These are phyloP conservation scores for Phataginus tetradactyla DNA, from an alignment of 2,797 vertebrate species.

Conservation along the genomic window DNA sequence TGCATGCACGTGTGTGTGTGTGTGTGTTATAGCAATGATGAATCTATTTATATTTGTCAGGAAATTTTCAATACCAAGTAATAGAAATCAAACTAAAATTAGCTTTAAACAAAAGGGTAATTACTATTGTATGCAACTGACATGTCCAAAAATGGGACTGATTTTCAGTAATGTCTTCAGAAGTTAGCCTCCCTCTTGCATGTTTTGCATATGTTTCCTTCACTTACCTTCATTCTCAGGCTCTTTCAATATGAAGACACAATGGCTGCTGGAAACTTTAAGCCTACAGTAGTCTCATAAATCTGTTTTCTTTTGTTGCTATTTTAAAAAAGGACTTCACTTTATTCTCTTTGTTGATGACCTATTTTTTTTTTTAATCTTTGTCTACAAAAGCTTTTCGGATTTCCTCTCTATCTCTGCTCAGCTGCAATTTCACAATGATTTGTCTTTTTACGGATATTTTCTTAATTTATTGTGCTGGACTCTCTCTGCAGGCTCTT, in stretches of 20 bases:
- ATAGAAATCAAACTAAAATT: not conserved
- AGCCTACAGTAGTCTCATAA: constrained; percentile 33
- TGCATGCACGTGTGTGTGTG: not conserved
- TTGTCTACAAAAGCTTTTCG: constrained; percentile 59
- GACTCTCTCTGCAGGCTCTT: not conserved
- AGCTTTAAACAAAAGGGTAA: not conserved
- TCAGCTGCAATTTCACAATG: constrained; percentile 34
- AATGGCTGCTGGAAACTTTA: not conserved
- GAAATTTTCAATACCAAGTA: not conserved
- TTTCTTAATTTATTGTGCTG: constrained; percentile 48
- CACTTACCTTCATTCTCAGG: not conserved
- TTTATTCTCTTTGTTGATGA: constrained; percentile 40
- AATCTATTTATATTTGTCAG: not conserved
- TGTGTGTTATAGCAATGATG: not conserved
- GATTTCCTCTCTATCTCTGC: constrained; percentile 47
- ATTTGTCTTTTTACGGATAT: constrained; percentile 15
- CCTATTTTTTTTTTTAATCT: constrained; percentile 29
- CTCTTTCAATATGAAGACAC: not conserved
- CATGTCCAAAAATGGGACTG: not conserved
- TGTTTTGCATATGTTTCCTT: not conserved
- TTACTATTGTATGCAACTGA: not conserved
- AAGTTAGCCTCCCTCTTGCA: not conserved
- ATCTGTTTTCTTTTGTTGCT: constrained; percentile 45
- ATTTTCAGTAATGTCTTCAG: not conserved
- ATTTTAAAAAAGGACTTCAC: constrained; percentile 33